Conservation (phyloP, 2,888 invertebrate species). For the Drosophila trichaetosa region DNA sequence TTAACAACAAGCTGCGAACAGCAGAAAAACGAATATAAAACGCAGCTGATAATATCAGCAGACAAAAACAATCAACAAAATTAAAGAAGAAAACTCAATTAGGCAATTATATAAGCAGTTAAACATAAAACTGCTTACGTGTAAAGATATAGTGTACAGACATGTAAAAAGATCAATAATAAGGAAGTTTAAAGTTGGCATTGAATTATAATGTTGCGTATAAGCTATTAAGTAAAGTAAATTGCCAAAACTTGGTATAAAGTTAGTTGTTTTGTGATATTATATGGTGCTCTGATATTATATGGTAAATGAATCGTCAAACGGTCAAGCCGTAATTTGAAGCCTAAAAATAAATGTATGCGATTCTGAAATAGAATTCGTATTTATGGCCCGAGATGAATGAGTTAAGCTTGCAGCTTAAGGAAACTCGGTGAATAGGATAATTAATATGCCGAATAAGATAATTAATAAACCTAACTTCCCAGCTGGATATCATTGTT, state of each 20-base stretch:
- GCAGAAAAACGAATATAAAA: not conserved
- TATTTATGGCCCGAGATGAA: not conserved
- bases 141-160: not conserved
- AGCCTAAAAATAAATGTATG: too few species aligned
- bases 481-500: too few species aligned
- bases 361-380: not conserved
- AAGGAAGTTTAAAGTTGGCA: not conserved
- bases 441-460: not conserved
- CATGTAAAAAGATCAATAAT: not conserved
- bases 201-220: not conserved
- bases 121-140: not conserved
- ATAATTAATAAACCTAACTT: not conserved
- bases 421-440: not conserved
- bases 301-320: not conserved
- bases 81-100: not conserved
- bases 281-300: not conserved
- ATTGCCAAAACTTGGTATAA: not conserved
- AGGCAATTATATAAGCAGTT: slow-evolving; percentile 1
- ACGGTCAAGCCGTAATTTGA: not conserved
- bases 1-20: slow-evolving; percentile 29
- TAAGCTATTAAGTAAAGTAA: not conserved
- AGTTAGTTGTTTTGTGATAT: not conserved
- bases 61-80: not conserved
- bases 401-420: not conserved
- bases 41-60: not conserved